Percentiles rank a stretch among this genome's conserved stretches.
These are phyloP conservation scores for Anorthoa munda DNA, from an alignment of 2,888 invertebrate genomes.

Conservation along the genomic window DNA sequence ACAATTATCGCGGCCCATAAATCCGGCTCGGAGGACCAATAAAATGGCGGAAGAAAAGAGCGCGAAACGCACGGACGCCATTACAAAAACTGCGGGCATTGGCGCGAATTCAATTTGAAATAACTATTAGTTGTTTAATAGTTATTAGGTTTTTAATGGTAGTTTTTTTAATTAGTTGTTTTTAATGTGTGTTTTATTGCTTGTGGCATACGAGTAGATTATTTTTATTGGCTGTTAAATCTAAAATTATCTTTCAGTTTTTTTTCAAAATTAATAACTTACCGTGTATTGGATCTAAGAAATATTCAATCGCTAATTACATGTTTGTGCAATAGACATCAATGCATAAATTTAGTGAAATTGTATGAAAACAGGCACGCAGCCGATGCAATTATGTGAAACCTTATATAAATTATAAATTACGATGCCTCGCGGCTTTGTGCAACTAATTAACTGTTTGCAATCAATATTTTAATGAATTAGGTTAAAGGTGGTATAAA, in stretches of 20 bases:
- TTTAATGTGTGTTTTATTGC: constrained; percentile 20
- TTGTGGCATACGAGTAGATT: not conserved
- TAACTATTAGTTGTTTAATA: constrained; percentile 65
- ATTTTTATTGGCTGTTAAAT: constrained; percentile 21
- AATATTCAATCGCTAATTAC: constrained; percentile 1
- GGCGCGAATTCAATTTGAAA: constrained; percentile 56
- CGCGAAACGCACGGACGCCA: constrained; percentile 71
- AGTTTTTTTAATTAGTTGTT: constrained; percentile 34
- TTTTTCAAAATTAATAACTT: not conserved
- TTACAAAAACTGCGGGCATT: constrained; percentile 64
- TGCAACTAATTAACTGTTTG: constrained; percentile 23
- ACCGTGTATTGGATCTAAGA: not conserved
- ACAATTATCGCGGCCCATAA: constrained; percentile 78
- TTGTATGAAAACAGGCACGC: not conserved
- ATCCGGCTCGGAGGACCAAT: constrained; percentile 82
- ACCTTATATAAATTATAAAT: constrained; percentile 35
- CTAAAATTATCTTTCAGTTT: not conserved
- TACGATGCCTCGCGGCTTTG: constrained; percentile 9
- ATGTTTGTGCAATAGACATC: not conserved
- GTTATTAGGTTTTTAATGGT: constrained; percentile 46
- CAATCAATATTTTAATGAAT: constrained; percentile 1
- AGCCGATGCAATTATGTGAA: constrained; percentile 6
- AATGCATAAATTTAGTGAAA: not conserved
- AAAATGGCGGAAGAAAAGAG: constrained; percentile 77
- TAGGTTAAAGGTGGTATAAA: not conserved